These are phyloP conservation scores for Salarias fasciatus DNA, from an alignment of 2,797 vertebrate genomes.

Conservation along the genomic window DNA sequence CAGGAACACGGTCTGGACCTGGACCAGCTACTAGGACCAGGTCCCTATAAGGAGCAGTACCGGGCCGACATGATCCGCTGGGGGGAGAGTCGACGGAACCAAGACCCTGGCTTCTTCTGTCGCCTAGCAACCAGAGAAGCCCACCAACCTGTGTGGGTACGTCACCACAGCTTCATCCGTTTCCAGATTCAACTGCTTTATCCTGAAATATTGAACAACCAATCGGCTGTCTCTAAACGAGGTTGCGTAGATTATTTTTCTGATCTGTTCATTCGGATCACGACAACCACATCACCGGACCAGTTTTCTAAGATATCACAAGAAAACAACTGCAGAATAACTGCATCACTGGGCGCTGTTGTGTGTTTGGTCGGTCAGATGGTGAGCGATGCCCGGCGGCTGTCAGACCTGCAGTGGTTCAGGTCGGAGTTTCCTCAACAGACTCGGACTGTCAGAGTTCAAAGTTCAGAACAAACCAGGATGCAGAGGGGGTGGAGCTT, in stretches of 20 bases:
- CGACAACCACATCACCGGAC: too few species aligned
- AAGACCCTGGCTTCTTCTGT: conserved; percentile 91
- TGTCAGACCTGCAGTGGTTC: conserved; percentile 91
- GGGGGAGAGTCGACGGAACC: conserved; percentile 85
- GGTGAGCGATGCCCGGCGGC: conserved; percentile 88
- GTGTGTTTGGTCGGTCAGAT: conserved; percentile 78
- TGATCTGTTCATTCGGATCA: too few species aligned
- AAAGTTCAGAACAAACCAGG: conserved; percentile 84
- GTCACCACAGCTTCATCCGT: too few species aligned
- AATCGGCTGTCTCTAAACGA: too few species aligned
- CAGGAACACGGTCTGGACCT: conserved; percentile 89
- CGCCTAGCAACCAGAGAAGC: conserved; percentile 74
- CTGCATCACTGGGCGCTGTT: neutral
- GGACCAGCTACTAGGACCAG: conserved; percentile 86
- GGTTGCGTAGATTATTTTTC: too few species aligned
- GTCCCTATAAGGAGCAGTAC: conserved; percentile 87
- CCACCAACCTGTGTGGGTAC: conserved; percentile 88
- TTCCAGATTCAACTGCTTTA: too few species aligned
- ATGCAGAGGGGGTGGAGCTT: conserved; percentile 89
- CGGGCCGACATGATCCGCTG: conserved; percentile 91
- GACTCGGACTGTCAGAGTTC: conserved; percentile 82
- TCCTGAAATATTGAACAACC: too few species aligned
- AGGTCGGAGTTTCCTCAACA: conserved; percentile 69
- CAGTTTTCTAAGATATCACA: too few species aligned
- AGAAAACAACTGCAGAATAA: too few species aligned